A percentile compares a stretch with the other conserved stretches of the same genome.
phyloP scores from a whole-genome alignment of 2,113 vertebrate species.

The Equus quagga region DNA sequence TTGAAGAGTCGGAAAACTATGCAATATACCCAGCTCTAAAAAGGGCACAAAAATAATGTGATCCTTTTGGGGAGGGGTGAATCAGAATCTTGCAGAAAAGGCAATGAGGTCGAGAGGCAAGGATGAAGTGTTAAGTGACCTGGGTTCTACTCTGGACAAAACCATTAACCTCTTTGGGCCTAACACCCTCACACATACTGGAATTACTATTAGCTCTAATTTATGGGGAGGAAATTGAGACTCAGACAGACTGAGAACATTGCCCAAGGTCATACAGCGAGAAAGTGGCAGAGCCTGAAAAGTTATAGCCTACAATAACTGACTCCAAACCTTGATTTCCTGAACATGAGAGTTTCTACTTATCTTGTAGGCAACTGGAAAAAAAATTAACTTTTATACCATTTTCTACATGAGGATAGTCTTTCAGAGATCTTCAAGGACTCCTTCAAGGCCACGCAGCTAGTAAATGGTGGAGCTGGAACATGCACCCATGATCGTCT shows the following conservation, averaged over 20 bases:
- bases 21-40: not conserved
- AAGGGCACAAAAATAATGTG: conserved; percentile 24
- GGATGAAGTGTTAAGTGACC: not conserved
- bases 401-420: not conserved
- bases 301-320: not conserved
- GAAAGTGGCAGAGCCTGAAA: not conserved
- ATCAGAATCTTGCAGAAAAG: conserved; percentile 55
- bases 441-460: not conserved
- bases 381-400: not conserved
- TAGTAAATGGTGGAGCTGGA: not conserved
- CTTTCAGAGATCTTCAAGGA: not conserved
- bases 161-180: not conserved
- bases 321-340: not conserved
- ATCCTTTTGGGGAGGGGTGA: not conserved
- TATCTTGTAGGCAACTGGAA: not conserved
- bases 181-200: not conserved
- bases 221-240: conserved; percentile 17
- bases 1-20: conserved; percentile 32
- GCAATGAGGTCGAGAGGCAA: not conserved
- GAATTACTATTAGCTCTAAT: not conserved
- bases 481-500: not conserved
- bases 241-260: not conserved
- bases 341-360: not conserved
- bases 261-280: not conserved
- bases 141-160: not conserved